These are phyloP conservation scores for Oxyscelio sp. DNA, from an alignment of 2,888 invertebrate species.

Conservation along the genomic window DNA sequence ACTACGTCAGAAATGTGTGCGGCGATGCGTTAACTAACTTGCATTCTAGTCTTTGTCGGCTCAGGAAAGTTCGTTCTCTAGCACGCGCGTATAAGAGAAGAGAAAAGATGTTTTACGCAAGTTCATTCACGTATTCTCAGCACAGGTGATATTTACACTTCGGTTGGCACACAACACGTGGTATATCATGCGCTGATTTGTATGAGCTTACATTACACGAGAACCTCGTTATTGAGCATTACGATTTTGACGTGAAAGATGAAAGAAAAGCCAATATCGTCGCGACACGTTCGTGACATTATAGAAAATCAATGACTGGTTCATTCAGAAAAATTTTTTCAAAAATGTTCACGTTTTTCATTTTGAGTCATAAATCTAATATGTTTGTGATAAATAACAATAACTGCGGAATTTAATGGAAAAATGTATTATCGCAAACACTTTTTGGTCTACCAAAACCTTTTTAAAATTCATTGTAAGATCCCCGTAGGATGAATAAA, in stretches of 20 bases:
- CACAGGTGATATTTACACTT: conserved; percentile 70
- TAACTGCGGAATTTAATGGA: conserved; percentile 3
- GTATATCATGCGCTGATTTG: conserved; percentile 54
- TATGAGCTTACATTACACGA: conserved; percentile 36
- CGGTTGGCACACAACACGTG: conserved; percentile 61
- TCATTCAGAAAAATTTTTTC: conserved; percentile 46
- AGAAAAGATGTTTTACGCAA: conserved; percentile 61
- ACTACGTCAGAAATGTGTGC: conserved; percentile 43
- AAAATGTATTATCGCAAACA: conserved; percentile 9
- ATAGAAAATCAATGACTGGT: conserved; percentile 43
- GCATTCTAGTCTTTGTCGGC: conserved; percentile 53
- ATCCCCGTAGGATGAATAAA: conserved; percentile 51
- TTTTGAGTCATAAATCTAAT: conserved; percentile 9
- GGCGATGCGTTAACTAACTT: conserved; percentile 65
- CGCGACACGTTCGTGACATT: conserved; percentile 33
- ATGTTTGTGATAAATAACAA: conserved; percentile 8
- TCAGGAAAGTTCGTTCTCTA: conserved; percentile 38
- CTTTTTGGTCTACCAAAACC: conserved; percentile 17
- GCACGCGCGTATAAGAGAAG: conserved; percentile 44
- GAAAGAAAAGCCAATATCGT: conserved; percentile 40
- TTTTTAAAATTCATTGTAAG: conserved; percentile 50
- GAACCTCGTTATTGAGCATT: conserved; percentile 54
- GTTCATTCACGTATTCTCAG: conserved; percentile 67
- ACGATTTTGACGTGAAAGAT: conserved; percentile 25
- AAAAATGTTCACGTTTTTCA: conserved; percentile 27